Conservation (phyloP, 2,113 vertebrate species). For the Pseudorasbora parva region DNA sequence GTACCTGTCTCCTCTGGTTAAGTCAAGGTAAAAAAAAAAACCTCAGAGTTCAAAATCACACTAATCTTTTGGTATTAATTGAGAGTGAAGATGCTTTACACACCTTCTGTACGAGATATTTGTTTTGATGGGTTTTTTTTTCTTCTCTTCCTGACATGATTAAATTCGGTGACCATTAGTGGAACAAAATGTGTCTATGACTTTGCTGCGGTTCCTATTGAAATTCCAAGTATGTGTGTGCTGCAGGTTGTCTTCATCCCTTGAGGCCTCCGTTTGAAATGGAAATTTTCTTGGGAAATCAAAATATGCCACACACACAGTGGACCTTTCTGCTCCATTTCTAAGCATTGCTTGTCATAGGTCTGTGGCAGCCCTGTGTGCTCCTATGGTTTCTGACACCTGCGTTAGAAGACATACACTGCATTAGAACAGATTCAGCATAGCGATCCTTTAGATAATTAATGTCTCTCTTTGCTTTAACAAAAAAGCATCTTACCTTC, state of each 20-base stretch:
- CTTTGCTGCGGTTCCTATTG: slow-evolving; percentile 17
- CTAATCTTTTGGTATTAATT: background rate
- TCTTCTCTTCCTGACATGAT: background rate
- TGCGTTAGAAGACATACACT: slow-evolving; percentile 11
- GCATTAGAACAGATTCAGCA: background rate
- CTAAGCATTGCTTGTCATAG: slow-evolving; percentile 20
- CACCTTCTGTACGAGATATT: background rate
- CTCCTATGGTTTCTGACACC: slow-evolving; percentile 3
- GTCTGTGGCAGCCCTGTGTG: slow-evolving; percentile 6
- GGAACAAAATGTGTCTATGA: background rate
- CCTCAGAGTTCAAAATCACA: background rate
- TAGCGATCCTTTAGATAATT: background rate
- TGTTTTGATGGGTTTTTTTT: background rate
- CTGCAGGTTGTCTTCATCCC: slow-evolving; percentile 51
- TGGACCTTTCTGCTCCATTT: slow-evolving; percentile 41
- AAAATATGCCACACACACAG: slow-evolving; percentile 43
- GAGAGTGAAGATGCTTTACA: background rate
- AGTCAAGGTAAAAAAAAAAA: background rate
- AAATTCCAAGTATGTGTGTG: slow-evolving; percentile 53
- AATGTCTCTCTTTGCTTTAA: background rate
- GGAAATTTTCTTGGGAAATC: slow-evolving; percentile 56
- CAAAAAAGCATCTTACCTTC: background rate
- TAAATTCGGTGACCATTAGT: background rate
- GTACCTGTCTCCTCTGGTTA: background rate
- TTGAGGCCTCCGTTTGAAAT: slow-evolving; percentile 53